Evolutionary conservation across 2,888 invertebrate species (phyloP), one percentile per base, ranked within the genome.

Genomic region (Pseudeuparius sepicola): DNA sequence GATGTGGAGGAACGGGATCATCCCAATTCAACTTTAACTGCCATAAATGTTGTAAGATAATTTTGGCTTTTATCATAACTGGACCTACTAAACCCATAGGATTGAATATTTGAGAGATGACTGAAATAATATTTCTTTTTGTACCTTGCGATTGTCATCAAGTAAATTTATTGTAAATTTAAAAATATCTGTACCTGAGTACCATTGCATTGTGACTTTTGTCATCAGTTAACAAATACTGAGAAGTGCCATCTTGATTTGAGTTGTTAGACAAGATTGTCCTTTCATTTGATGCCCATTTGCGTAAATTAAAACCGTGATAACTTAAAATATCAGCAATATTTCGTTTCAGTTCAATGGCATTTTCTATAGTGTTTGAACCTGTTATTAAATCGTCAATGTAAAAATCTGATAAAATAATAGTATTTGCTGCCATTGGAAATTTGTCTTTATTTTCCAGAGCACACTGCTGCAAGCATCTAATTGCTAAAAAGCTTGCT

Each of bases 21-120:
- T 41, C 41, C 39, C 36, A 41, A 11, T 15, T 31, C 5, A 29
- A 3, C 4, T 31, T 10, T 12, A 11, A 13, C 23, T 32, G 25
- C 42, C 42, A 40, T 24, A 40, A 12, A 14, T 32, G 14, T 30
- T 42, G 42, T 10, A 42, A 17, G n/a, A 40, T 27, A 20, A 42
- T 4, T 24, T 42, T 42, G 2, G 28, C 37, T 11, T 10, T 28
- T 7, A 40, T 23, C 9, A 40, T 14, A 24, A 31, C 11, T 5
- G 40, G 42, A 11, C 33, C 35, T 7, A 36, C 20, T n/a, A 41
- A 24, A 18, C 39, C 37, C 23, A 37, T 31, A n/a, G 34, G 31
- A 14, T 40, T 37, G 13, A 34, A 39, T 1, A 42, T 9, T 24
- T 40, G 29, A 9, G 33, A 33, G n/a, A 40, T 25, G 2, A 4